Percentiles rank a stretch among this genome's conserved stretches.
Evolutionary conservation across 1,140 invertebrate genomes (phyloP).

Genomic region (Euwallacea similis): DNA sequence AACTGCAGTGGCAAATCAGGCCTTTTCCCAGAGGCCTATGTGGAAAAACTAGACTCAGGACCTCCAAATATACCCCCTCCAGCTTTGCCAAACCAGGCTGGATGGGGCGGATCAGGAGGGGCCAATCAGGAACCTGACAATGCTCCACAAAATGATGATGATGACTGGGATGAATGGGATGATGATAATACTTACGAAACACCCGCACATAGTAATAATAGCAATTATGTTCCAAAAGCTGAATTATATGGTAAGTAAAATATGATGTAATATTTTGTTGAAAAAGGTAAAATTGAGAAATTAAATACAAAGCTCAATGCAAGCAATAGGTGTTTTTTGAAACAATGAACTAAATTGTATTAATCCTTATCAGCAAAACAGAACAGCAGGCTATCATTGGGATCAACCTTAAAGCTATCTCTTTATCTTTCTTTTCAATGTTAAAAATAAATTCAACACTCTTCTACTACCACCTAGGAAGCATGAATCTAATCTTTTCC

Average conservation of each 20-base stretch:
- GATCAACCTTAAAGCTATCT: too few relatives aligned
- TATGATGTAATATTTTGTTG: background rate
- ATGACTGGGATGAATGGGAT: conserved; percentile 64
- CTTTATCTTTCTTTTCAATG: too few relatives aligned
- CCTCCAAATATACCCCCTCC: conserved; percentile 50
- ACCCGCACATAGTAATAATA: conserved; percentile 50
- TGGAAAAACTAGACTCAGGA: conserved; percentile 59
- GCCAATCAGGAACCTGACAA: conserved; percentile 25
- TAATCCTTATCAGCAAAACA: too few relatives aligned
- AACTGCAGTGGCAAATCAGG: conserved; percentile 70
- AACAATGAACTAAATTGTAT: too few relatives aligned
- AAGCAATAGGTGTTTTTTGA: too few relatives aligned
- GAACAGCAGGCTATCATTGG: too few relatives aligned
- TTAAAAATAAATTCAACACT: too few relatives aligned
- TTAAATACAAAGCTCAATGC: too few relatives aligned
- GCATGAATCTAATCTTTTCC: too few relatives aligned
- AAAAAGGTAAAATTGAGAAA: background rate
- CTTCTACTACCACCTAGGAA: too few relatives aligned
- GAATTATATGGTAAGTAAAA: conserved; percentile 13
- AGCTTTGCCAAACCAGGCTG: conserved; percentile 51
- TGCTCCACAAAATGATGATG: conserved; percentile 49
- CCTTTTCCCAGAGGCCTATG: conserved; percentile 91
- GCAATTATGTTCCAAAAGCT: conserved; percentile 43
- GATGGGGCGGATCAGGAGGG: conserved; percentile 31
- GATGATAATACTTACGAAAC: conserved; percentile 72